Evolutionary conservation across 2,797 vertebrate species (phyloP).

Genomic region (Pteronotus mesoamericanus): DNA sequence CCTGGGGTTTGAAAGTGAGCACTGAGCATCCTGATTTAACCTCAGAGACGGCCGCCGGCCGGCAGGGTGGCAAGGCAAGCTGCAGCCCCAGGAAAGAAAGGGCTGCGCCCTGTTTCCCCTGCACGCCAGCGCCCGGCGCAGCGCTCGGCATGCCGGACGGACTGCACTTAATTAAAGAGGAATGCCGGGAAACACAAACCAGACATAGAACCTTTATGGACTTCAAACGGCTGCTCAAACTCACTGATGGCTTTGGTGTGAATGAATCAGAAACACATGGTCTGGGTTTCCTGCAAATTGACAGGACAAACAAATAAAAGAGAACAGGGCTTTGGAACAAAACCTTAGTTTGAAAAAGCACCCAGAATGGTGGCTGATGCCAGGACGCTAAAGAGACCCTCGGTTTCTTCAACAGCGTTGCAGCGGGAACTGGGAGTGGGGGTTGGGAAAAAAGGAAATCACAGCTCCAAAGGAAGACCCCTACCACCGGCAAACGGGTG

Average conservation of each 20-base stretch:
- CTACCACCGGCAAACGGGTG: background rate
- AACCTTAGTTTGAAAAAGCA: background rate
- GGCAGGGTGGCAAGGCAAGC: background rate
- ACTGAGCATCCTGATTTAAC: too few species aligned
- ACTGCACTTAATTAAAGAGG: background rate
- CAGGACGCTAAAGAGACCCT: background rate
- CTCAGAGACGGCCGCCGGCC: background rate
- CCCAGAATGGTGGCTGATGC: accelerated
- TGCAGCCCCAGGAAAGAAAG: background rate
- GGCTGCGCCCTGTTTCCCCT: background rate
- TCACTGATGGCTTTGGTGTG: background rate
- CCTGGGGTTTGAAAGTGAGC: background rate
- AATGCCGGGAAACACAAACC: background rate
- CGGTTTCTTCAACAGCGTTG: accelerated
- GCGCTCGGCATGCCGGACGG: background rate
- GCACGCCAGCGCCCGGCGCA: background rate
- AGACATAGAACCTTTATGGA: background rate
- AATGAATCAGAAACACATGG: background rate
- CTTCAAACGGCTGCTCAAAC: background rate
- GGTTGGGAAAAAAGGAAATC: background rate
- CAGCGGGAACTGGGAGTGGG: background rate
- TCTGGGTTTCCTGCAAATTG: background rate
- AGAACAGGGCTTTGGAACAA: background rate
- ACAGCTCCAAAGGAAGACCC: background rate
- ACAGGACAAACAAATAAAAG: background rate